phyloP scores from a whole-genome alignment of 2,888 invertebrate species.

The Neoaliturus tenellus region DNA sequence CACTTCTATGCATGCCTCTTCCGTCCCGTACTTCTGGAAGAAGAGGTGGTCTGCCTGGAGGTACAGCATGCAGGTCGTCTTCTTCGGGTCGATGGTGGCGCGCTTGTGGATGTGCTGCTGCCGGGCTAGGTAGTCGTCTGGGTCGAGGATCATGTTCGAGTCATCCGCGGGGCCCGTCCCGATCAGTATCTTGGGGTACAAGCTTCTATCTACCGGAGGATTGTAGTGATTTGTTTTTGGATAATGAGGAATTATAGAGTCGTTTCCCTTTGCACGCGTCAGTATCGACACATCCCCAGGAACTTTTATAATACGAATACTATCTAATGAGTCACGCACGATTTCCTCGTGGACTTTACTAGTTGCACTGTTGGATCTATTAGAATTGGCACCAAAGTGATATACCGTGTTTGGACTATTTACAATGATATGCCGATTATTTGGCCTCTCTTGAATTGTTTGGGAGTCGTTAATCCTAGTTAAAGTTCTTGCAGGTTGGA shows the following conservation, averaged over 20 bases:
- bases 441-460: neutral
- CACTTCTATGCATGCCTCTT: conserved; percentile 96
- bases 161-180: conserved; percentile 62
- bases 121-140: conserved; percentile 48
- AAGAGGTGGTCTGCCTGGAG: conserved; percentile 98
- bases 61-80: conserved; percentile 96
- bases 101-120: conserved; percentile 77
- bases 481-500: conserved; percentile 25
- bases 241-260: conserved; percentile 28
- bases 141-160: conserved; percentile 40
- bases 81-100: conserved; percentile 87
- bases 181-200: conserved; percentile 70
- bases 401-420: conserved; percentile 58
- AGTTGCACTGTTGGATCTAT: neutral
- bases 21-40: conserved; percentile 95
- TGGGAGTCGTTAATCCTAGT: neutral
- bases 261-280: conserved; percentile 56
- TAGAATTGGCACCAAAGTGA: conserved; percentile 46
- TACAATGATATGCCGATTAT: conserved; percentile 36
- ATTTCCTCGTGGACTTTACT: conserved; percentile 28
- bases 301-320: conserved; percentile 44
- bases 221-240: conserved; percentile 44
- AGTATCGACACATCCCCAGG: conserved; percentile 40
- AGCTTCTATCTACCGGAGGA: conserved; percentile 75
- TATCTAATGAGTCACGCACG: conserved; percentile 34